Percentiles rank a stretch among this genome's conserved stretches.
Conservation (phyloP, 2,113 vertebrate genomes). For the Collichthys lucidus region DNA sequence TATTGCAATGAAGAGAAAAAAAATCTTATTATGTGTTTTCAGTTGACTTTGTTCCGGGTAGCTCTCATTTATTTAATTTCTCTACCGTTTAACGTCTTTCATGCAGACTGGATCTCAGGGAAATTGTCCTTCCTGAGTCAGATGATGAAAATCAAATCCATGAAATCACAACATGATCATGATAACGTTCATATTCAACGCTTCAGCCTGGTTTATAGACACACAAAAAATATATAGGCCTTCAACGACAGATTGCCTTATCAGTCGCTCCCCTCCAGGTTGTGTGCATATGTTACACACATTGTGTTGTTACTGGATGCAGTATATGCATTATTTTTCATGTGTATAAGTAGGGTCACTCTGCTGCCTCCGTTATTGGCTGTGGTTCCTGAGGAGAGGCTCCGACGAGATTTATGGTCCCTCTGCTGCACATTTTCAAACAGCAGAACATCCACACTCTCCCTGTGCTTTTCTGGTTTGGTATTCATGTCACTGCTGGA, state of each 20-base stretch:
- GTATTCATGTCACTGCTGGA: slow-evolving; percentile 23
- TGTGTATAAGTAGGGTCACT: not conserved
- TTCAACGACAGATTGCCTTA: not conserved
- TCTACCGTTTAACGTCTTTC: not conserved
- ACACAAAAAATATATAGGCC: not conserved
- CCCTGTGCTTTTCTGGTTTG: not conserved
- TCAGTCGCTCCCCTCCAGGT: not conserved
- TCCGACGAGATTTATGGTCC: not conserved
- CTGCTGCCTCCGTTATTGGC: not conserved
- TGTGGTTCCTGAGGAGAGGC: not conserved
- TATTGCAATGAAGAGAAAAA: not conserved
- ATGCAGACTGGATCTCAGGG: not conserved
- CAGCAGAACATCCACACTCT: not conserved
- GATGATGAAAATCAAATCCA: not conserved
- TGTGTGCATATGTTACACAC: not conserved
- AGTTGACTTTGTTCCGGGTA: no score
- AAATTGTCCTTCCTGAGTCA: not conserved
- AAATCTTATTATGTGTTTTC: not conserved
- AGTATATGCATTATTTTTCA: not conserved
- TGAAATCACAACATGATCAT: not conserved
- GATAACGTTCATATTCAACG: not conserved
- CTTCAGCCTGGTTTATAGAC: not conserved
- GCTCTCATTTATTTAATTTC: not conserved
- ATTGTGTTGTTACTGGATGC: not conserved
- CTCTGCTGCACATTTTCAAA: not conserved